phyloP scores from a whole-genome alignment of 2,797 vertebrate genomes.

The Coreius guichenoti region DNA sequence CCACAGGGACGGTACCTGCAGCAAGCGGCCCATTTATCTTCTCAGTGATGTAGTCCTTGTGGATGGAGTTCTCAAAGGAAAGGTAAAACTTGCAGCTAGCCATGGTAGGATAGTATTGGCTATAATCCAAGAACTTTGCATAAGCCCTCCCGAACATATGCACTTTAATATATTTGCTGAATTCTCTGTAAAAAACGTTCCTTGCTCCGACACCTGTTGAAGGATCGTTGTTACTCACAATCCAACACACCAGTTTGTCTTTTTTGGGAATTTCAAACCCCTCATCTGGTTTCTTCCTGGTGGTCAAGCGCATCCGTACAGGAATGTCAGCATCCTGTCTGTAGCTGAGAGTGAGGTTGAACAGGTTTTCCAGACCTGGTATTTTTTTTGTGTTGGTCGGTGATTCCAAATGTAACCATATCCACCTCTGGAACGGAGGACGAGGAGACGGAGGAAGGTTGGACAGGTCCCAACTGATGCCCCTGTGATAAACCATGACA shows the following conservation, averaged over 20 bases:
- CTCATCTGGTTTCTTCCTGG: constrained; percentile 72
- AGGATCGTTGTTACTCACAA: constrained; percentile 84
- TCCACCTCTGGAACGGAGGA: constrained; percentile 89
- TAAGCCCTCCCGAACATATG: constrained; percentile 81
- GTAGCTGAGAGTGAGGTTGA: constrained; percentile 88
- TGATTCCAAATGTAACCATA: constrained; percentile 90
- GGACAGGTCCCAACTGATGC: constrained; percentile 78
- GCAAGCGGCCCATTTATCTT: constrained; percentile 88
- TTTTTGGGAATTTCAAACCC: constrained; percentile 82
- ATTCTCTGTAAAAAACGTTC: constrained; percentile 78
- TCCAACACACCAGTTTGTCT: constrained; percentile 89
- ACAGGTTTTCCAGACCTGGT: constrained; percentile 83
- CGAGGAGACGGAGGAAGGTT: constrained; percentile 83
- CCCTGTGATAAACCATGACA: constrained; percentile 83
- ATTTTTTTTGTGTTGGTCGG: constrained; percentile 82
- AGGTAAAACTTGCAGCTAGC: constrained; percentile 90
- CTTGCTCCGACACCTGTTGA: constrained; percentile 35
- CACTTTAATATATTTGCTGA: constrained; percentile 84
- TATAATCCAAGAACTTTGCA: constrained; percentile 74
- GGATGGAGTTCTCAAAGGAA: constrained; percentile 89
- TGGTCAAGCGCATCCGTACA: constrained; percentile 83
- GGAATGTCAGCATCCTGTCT: constrained; percentile 86
- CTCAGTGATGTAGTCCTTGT: constrained; percentile 90
- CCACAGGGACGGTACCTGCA: constrained; percentile 85
- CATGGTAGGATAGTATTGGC: constrained; percentile 85